Evolutionary conservation across 2,797 vertebrate genomes (phyloP), one percentile per base, ranked within the genome.

Genomic region (Danio jaintianensis): DNA sequence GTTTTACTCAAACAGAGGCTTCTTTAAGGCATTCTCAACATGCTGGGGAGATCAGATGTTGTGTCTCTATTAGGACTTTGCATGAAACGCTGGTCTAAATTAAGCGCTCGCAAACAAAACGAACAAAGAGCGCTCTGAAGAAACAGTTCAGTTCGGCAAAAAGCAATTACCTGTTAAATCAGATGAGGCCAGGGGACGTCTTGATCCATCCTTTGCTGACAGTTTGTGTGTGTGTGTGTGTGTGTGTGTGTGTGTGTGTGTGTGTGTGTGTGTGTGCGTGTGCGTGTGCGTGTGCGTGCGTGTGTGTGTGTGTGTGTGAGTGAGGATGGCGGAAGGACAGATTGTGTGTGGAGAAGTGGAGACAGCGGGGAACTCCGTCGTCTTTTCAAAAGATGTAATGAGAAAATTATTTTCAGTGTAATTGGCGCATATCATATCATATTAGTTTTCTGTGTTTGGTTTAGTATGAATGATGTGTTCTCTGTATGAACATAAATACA

Each of bases 11-110:
- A 86, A 85, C 59, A 82, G 55, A 71, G 66, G 36, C 29, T 52
- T 79, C 84, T 86, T 86, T 68, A 75, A 83, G 84, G 84, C 69
- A 80, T 77, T 79, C 80, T 73, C 80, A 85, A 83, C 85, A 87
- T 75, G 78, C 86, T 87, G 81, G 77, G 79, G 48, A 79, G 80
- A 86, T 87, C 81, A 69, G 74, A 82, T 83, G 81, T 70, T 81
- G 45, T 56, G 52, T 79, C 73, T 83, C 76, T 79, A 78, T 42
- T 50, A 76, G 70, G 81, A 73, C 77, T 81, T 76, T 42, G 69
- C 83, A 87, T 81, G 87, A 79, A 85, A 89, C 74, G 20, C 83
- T 61, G 64, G 62, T 75, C 83, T 87, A 88, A 89, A 89, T 87
- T 76, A 78, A 67, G 52, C 75, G 71, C 68, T 82, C 85, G 79